Evolutionary conservation across 2,797 vertebrate species (phyloP).

Genomic region (Acanthurus leucopareius): DNA sequence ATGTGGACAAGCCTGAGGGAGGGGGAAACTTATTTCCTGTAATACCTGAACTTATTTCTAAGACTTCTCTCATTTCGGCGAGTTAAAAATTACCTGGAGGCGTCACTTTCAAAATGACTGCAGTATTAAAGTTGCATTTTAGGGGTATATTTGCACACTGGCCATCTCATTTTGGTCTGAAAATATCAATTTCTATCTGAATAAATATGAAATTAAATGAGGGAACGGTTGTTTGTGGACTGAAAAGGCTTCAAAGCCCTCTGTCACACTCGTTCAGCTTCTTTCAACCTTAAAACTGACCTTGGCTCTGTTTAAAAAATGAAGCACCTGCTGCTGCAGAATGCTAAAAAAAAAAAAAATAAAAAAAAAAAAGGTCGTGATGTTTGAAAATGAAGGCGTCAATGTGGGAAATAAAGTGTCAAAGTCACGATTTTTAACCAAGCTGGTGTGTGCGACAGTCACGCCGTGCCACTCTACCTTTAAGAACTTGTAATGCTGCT

Average conservation of each 20-base stretch:
- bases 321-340: slow-evolving; percentile 1
- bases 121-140: slow-evolving; percentile 14
- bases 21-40: not conserved
- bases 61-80: slow-evolving; percentile 15
- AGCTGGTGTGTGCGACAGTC: slow-evolving; percentile 8
- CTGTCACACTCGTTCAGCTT: not conserved
- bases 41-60: slow-evolving; percentile 19
- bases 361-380: not conserved
- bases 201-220: slow-evolving; percentile 18
- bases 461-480: slow-evolving; percentile 83
- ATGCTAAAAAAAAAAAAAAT: too few relatives aligned
- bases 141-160: slow-evolving; percentile 2
- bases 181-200: slow-evolving; percentile 27
- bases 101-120: slow-evolving; percentile 6
- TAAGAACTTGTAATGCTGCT: slow-evolving; percentile 89
- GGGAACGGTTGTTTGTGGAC: not conserved
- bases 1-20: not conserved
- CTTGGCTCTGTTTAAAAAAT: not conserved
- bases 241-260: not conserved
- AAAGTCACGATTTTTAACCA: not conserved
- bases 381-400: not conserved
- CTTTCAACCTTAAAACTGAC: slow-evolving; percentile 1
- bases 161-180: not conserved
- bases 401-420: not conserved
- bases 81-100: slow-evolving; percentile 15